Base-by-base conservation (phyloP, 2,888 invertebrate genomes). In the Hartigia nigra region DNA sequence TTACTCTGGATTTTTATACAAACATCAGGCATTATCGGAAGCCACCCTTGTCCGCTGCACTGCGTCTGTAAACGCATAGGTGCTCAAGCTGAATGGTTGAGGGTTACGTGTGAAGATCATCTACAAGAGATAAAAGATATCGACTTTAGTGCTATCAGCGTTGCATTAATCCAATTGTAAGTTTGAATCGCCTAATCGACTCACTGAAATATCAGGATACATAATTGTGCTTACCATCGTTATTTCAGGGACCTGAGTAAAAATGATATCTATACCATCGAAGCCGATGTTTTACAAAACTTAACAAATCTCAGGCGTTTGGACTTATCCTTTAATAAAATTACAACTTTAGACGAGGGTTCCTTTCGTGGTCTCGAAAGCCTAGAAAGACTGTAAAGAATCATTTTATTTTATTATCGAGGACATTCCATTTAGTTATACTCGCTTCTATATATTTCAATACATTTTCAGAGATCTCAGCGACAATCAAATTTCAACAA, bases 401-500 rank as follows among this genome's bases (percentile, higher is more conserved):
- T 2, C 70, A 75, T 75, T 77, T 69, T 11, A 75, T 74, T 70
- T 70, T 70, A 34, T 69, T 35, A 75, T 69, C 69, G 80, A 74
- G 31, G 35, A 80, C 82, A 70, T 70, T 76, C 69, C n/a, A 70
- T 55, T 75, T 72, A 77, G 72, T 74, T 39, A 31, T 79, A 37
- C 39, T 34, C 3, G 39, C 55, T 77, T 78, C 69, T 78, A 79
- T 34, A 70, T 32, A 55, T 74, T 37, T 72, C 14, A 69, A 70
- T 76, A 31, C 79, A 76, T 79, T 87, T 91, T 92, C 92, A 96
- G 96, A 87, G 96, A 97, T 92, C 92, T 98, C 77, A 96, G 96
- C 89, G 95, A 94, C 88, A 98, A 97, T 91, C 94, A 95, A 85
- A 95, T 98, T 88, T 93, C 94, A 74, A 92, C 93, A 31, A 94